A percentile compares a stretch with the other conserved stretches of the same genome.
Conservation (phyloP, 2,113 vertebrate genomes). For the Podarcis raffonei region DNA sequence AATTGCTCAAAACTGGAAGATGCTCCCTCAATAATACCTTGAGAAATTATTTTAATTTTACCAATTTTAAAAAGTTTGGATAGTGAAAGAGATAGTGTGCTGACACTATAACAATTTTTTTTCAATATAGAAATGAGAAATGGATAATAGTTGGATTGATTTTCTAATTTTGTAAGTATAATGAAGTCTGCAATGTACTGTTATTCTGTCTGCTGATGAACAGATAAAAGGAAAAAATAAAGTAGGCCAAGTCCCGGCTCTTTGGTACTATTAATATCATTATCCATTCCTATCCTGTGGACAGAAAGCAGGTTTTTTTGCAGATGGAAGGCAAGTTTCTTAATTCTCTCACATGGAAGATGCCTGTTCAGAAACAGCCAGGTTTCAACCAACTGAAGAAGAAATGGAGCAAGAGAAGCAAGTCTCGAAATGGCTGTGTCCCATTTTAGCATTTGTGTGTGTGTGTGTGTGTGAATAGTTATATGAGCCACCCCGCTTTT, state of each 20-base stretch:
- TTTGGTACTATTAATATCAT: background rate
- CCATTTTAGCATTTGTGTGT: no score
- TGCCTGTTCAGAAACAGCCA: background rate
- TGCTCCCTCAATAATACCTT: background rate
- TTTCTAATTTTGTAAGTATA: background rate
- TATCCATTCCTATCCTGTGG: background rate
- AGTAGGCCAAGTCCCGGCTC: background rate
- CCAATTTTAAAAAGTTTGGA: background rate
- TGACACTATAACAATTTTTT: background rate
- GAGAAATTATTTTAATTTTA: background rate
- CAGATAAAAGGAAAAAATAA: background rate
- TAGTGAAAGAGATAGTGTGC: background rate
- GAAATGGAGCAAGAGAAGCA: background rate
- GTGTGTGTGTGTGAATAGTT: background rate
- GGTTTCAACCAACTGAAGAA: background rate
- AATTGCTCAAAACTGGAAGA: background rate
- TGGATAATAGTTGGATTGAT: background rate
- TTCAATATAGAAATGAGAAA: background rate
- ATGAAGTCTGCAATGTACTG: background rate
- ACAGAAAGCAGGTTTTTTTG: background rate
- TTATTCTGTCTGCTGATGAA: background rate
- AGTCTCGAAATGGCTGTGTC: background rate
- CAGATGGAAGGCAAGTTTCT: background rate
- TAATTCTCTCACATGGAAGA: background rate
- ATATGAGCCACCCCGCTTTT: background rate